These are phyloP conservation scores for Erethizon dorsatum DNA, from an alignment of 2,797 vertebrate species.

Conservation along the genomic window DNA sequence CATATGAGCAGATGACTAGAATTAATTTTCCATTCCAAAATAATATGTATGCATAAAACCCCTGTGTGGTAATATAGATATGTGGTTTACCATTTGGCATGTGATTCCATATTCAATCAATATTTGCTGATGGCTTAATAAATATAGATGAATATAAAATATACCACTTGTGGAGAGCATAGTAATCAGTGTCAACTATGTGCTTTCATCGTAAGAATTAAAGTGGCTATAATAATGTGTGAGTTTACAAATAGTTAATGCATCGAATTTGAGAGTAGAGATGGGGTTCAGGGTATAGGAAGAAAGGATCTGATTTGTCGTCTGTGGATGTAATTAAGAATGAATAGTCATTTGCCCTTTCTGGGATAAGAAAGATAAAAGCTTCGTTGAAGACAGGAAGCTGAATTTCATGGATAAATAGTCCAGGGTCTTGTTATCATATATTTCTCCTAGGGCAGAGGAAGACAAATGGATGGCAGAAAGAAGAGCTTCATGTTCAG, in stretches of 20 bases:
- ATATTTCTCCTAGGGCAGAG: background rate
- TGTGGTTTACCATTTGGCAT: background rate
- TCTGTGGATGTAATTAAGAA: background rate
- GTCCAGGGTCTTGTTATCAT: background rate
- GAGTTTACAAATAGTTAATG: background rate
- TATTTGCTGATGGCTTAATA: background rate
- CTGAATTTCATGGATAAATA: background rate
- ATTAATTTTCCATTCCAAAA: background rate
- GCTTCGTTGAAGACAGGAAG: background rate
- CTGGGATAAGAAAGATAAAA: background rate
- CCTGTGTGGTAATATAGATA: background rate
- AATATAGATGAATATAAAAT: background rate
- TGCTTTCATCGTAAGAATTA: slow-evolving; percentile 16
- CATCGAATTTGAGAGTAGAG: background rate
- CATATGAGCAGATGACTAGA: background rate
- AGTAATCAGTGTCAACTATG: background rate
- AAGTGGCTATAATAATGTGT: background rate
- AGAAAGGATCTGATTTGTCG: background rate
- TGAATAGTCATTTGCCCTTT: background rate
- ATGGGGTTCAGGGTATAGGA: background rate
- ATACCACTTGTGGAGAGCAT: background rate
- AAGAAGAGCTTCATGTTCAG: background rate
- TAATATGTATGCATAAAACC: background rate
- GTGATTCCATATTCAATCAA: background rate
- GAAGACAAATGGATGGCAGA: background rate